Percentiles rank a stretch among this genome's conserved stretches.
These are phyloP conservation scores for Agrenia bidenticulata DNA, from an alignment of 2,888 invertebrate species.

Conservation along the genomic window DNA sequence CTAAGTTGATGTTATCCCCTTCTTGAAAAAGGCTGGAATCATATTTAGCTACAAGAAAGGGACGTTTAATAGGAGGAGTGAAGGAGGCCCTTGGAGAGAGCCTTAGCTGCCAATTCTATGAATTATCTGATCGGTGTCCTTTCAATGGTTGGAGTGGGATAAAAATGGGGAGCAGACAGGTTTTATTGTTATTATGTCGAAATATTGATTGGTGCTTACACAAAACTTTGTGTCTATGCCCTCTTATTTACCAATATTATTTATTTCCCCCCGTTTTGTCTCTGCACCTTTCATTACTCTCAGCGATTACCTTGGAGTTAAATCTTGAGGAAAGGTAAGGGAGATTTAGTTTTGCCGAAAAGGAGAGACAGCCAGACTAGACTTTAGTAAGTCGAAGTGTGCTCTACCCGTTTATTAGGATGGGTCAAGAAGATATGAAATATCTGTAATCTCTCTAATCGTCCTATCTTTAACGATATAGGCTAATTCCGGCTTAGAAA, in stretches of 20 bases:
- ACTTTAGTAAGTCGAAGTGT: constrained; percentile 13
- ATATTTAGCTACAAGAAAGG: too few relatives aligned
- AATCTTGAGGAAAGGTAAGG: background rate
- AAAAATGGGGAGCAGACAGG: constrained; percentile 8
- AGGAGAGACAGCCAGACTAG: constrained; percentile 13
- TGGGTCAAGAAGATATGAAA: background rate
- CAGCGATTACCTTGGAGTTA: too few relatives aligned
- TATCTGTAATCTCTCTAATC: constrained; percentile 17
- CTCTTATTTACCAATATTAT: constrained; percentile 11
- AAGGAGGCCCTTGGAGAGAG: too few relatives aligned
- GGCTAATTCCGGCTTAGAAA: constrained; percentile 14
- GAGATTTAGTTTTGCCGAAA: constrained; percentile 13
- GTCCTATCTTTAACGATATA: constrained; percentile 8
- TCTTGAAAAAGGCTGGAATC: too few relatives aligned
- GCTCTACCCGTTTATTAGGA: constrained; percentile 10
- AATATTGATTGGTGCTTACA: constrained; percentile 16
- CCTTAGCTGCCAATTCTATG: constrained; percentile 8
- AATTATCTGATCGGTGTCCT: constrained; percentile 16
- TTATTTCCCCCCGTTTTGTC: background rate
- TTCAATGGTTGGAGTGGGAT: constrained; percentile 1
- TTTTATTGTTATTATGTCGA: constrained; percentile 21
- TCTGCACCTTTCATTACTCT: background rate
- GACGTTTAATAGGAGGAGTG: too few relatives aligned
- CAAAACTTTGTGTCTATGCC: constrained; percentile 8
- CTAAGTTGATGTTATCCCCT: too few relatives aligned